Conservation (phyloP, 2,797 vertebrate species). For the Pseudopleuronectes americanus region DNA sequence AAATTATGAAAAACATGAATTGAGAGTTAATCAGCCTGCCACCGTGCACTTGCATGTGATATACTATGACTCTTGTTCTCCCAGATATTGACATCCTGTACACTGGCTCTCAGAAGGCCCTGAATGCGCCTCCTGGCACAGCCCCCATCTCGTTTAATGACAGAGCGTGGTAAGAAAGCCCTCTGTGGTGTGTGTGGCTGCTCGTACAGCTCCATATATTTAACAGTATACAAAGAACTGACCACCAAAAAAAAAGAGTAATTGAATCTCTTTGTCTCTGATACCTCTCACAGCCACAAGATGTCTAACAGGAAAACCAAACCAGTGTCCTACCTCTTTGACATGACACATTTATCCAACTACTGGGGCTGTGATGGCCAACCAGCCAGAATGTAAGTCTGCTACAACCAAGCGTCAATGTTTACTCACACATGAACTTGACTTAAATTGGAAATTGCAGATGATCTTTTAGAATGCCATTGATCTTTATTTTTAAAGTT, state of each 20-base stretch:
- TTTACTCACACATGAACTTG: conserved; percentile 2
- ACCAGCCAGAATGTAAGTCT: conserved; percentile 80
- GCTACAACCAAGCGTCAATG: background rate
- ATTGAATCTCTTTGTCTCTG: conserved; percentile 1
- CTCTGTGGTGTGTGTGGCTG: background rate
- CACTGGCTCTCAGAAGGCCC: conserved; percentile 93
- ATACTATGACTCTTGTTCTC: conserved; percentile 25
- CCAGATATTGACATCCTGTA: conserved; percentile 94
- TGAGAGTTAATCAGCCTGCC: background rate
- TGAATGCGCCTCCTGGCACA: conserved; percentile 91
- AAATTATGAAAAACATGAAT: background rate
- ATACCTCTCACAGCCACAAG: conserved; percentile 85
- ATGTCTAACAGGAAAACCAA: conserved; percentile 91
- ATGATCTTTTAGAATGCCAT: too few relatives aligned
- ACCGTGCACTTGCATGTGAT: background rate
- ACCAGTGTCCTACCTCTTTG: conserved; percentile 90
- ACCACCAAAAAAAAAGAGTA: conserved; percentile 2
- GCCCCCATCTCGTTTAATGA: conserved; percentile 95
- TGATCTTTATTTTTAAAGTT: too few relatives aligned
- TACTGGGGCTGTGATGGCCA: conserved; percentile 93
- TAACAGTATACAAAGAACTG: background rate
- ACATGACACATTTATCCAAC: conserved; percentile 88
- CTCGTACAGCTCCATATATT: background rate
- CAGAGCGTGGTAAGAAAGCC: conserved; percentile 87
- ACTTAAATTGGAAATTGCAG: background rate